A percentile compares a stretch with the other conserved stretches of the same genome.
These are phyloP conservation scores for Barbus barbus DNA, from an alignment of 2,113 vertebrate species.

Conservation along the genomic window DNA sequence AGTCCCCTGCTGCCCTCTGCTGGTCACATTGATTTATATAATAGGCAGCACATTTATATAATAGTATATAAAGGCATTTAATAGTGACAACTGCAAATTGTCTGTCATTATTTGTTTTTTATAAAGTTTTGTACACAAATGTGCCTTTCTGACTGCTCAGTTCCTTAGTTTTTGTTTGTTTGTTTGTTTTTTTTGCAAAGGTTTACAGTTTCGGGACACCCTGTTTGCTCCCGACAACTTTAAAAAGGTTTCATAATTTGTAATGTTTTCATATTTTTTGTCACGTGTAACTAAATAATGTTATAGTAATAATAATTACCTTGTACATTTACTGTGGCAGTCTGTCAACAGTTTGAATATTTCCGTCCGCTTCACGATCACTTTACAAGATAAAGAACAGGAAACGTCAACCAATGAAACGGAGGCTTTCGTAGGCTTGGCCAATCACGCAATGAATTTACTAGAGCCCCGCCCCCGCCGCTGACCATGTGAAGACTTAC, in stretches of 20 bases:
- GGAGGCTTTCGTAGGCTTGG: not conserved
- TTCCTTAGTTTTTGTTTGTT: not conserved
- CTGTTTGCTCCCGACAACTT: too few species aligned
- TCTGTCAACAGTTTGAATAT: not conserved
- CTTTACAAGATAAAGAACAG: not conserved
- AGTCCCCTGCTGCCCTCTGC: conserved; percentile 7
- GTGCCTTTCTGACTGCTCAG: not conserved
- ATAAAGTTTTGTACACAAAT: not conserved
- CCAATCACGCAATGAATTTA: not conserved
- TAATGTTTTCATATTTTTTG: too few species aligned
- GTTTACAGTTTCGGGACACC: too few species aligned
- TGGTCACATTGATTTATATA: not conserved
- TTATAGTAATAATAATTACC: not conserved
- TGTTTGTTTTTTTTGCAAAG: too few species aligned
- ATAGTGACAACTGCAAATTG: too few species aligned
- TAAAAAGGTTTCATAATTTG: too few species aligned
- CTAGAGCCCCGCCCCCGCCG: not conserved
- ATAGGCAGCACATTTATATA: too few species aligned
- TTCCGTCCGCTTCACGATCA: not conserved
- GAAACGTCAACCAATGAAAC: not conserved
- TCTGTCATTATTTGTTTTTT: not conserved
- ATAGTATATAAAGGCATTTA: too few species aligned
- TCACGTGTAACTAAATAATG: not conserved
- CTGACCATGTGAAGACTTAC: not conserved
- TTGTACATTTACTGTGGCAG: not conserved